These are phyloP conservation scores for Drosophila falleni DNA, from an alignment of 2,888 invertebrate genomes.

Conservation along the genomic window DNA sequence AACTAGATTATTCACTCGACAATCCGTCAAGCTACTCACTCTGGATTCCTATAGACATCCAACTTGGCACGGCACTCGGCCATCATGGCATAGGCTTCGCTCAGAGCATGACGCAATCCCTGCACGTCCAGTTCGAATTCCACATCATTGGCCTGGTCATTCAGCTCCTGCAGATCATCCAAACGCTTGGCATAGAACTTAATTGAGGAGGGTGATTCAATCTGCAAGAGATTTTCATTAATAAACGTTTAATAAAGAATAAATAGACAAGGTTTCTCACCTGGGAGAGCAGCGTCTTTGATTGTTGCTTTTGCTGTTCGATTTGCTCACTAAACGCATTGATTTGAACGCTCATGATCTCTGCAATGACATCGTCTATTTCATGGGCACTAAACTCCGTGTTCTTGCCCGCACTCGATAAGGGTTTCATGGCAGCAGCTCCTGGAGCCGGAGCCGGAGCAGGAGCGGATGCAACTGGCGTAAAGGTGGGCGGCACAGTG, in stretches of 20 bases:
- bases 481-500: constrained; percentile 80
- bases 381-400: constrained; percentile 47
- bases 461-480: constrained; percentile 56
- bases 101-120: constrained; percentile 85
- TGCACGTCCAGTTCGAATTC: constrained; percentile 88
- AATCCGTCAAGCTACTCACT: constrained; percentile 64
- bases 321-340: constrained; percentile 89
- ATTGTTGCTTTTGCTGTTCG: constrained; percentile 87
- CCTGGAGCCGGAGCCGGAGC: constrained; percentile 25
- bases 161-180: constrained; percentile 87
- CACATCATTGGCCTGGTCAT: constrained; percentile 88
- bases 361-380: constrained; percentile 86
- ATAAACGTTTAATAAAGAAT: not conserved
- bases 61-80: constrained; percentile 84
- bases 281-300: constrained; percentile 84
- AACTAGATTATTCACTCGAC: too few relatives aligned
- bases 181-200: constrained; percentile 86
- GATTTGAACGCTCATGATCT: constrained; percentile 89
- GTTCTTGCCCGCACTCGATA: constrained; percentile 4
- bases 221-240: constrained; percentile 55
- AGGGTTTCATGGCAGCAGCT: constrained; percentile 15
- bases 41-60: constrained; percentile 82
- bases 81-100: constrained; percentile 85
- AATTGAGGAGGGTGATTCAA: constrained; percentile 87
- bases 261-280: constrained; percentile 43